Conservation (phyloP, 1,140 invertebrate species). For the Penaeus chinensis region DNA sequence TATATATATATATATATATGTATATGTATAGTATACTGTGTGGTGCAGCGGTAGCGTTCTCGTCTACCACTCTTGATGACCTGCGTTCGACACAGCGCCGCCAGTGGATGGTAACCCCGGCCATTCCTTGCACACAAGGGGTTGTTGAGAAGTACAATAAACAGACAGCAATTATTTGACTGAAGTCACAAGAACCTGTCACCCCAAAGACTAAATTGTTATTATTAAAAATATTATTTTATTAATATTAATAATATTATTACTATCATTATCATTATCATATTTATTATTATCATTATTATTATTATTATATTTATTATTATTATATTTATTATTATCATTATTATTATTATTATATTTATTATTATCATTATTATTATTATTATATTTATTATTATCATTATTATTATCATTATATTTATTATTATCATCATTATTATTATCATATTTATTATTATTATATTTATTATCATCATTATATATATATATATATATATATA, state of each 20-base stretch:
- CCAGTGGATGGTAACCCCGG: conserved; percentile 1
- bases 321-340: neutral
- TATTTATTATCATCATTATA: neutral
- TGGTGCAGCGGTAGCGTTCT: neutral
- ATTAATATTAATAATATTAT: too few relatives aligned
- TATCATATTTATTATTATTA: conserved; percentile 25
- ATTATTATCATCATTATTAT: neutral
- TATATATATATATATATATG: too few relatives aligned
- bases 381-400: neutral
- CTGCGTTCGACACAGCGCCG: neutral
- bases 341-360: neutral
- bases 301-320: too few relatives aligned
- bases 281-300: neutral
- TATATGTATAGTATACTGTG: neutral
- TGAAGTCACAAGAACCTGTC: too few relatives aligned
- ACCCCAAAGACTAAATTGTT: too few relatives aligned
- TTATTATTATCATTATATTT: neutral
- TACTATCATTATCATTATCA: neutral
- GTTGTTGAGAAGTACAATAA: neutral
- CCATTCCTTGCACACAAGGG: too few relatives aligned
- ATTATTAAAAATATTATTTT: too few relatives aligned
- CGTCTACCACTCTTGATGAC: neutral
- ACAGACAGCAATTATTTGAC: too few relatives aligned
- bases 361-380: neutral
- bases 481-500: neutral